Evolutionary conservation across 2,888 invertebrate genomes (phyloP).

Genomic region (Apamea monoglypha): DNA sequence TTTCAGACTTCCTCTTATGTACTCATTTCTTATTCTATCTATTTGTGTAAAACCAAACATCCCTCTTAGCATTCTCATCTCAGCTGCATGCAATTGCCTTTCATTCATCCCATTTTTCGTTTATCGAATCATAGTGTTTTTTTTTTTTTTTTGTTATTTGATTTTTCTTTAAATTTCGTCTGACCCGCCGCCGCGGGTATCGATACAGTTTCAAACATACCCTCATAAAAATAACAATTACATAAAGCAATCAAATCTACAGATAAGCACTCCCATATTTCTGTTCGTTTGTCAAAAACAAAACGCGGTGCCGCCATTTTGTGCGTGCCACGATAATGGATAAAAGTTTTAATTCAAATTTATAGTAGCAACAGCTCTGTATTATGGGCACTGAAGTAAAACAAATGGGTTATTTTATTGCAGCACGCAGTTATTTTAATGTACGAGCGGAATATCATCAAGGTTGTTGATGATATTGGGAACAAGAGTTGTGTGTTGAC

Average conservation of each 20-base stretch:
- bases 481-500: conserved; percentile 27
- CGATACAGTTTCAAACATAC: neutral
- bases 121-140: too few relatives aligned
- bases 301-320: conserved; percentile 51
- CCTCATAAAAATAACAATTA: conserved; percentile 22
- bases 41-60: too few relatives aligned
- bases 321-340: conserved; percentile 59
- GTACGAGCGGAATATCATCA: conserved; percentile 52
- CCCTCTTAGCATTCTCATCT: too few relatives aligned
- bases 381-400: conserved; percentile 58
- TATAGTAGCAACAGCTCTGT: conserved; percentile 62
- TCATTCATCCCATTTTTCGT: too few relatives aligned
- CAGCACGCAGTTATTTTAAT: conserved; percentile 57
- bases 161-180: neutral
- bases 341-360: conserved; percentile 66
- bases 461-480: conserved; percentile 26
- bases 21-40: too few relatives aligned
- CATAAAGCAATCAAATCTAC: conserved; percentile 33
- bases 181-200: neutral
- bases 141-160: neutral
- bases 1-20: too few relatives aligned
- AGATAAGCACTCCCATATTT: conserved; percentile 40
- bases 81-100: too few relatives aligned
- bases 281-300: conserved; percentile 43
- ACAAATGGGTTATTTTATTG: conserved; percentile 62